Base-by-base conservation (phyloP, 53 echinoderm and acorn worm species). In the Holothuria leucospilota region DNA sequence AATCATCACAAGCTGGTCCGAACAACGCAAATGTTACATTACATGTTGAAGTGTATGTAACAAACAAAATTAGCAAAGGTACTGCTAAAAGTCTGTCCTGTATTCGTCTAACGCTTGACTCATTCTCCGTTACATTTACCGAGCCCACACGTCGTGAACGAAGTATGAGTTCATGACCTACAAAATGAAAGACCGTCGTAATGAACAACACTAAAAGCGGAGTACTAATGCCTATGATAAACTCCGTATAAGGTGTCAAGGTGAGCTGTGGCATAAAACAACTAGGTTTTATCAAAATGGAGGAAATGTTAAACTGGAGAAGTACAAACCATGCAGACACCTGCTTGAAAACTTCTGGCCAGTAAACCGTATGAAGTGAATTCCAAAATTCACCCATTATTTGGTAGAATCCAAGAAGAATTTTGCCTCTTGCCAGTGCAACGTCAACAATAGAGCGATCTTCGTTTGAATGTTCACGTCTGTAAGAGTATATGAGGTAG, bases 301-400 rank as follows among this genome's bases (percentile, higher is more conserved):
- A 11, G 5, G 82, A 82, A 15, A 82, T 20, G 41, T 65, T 40
- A 21, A 63, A 64, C 29, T 65, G 82, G 2, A 82, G n/a, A 20
- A 82, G 18, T 11, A 16, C 27, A 4, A 82, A 20, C 63, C 39
- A 63, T 20, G 39, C 21, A 18, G 65, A 39, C 1, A 82, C 40
- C 15, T 20, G 27, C 41, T 82, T 39, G 18, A 82, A 64, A 16
- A 41, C 21, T 4, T 40, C 40, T 9, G 39, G 82, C 82, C 82
- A 82, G 30, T 29, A 20, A 30, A 39, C 25, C 0, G 14, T 51
- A 12, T 62, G 28, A 8, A 82, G n/a, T 2, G 82, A 62, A 5
- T 64, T 64, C 82, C 82, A 82, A 82, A 82, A 63, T 42, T 82
- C 82, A 4, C 82, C 82, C 18, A 82, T 82, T 8, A 82, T 51